Conservation (phyloP, 2,888 invertebrate species). For the Pecten maximus region DNA sequence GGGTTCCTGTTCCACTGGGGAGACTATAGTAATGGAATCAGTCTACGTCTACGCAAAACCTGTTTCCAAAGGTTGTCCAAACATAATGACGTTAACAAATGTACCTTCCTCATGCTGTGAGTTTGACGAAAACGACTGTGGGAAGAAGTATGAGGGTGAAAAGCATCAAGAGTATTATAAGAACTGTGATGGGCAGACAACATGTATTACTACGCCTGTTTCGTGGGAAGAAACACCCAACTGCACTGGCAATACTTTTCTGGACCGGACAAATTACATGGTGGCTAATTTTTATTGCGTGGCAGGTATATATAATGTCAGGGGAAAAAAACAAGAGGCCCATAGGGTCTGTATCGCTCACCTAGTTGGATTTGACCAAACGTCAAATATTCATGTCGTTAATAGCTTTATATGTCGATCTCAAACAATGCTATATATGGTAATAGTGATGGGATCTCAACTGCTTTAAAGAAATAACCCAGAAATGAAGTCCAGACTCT, state of each 20-base stretch:
- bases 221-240: conserved; percentile 41
- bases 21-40: conserved; percentile 41
- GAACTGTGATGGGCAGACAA: conserved; percentile 40
- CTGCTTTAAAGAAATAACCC: too few relatives aligned
- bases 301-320: conserved; percentile 42
- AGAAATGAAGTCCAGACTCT: too few relatives aligned
- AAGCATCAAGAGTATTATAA: conserved; percentile 41
- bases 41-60: conserved; percentile 39
- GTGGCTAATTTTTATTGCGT: conserved; percentile 50
- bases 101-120: conserved; percentile 38
- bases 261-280: conserved; percentile 49
- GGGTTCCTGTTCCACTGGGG: conserved; percentile 29
- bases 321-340: too few relatives aligned
- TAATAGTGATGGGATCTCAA: too few relatives aligned
- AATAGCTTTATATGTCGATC: too few relatives aligned
- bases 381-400: too few relatives aligned
- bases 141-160: conserved; percentile 35
- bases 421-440: too few relatives aligned
- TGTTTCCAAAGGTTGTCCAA: conserved; percentile 28
- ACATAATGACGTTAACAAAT: background rate
- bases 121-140: conserved; percentile 44
- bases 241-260: background rate
- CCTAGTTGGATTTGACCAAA: too few relatives aligned
- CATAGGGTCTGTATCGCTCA: too few relatives aligned
- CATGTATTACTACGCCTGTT: conserved; percentile 35